These are phyloP conservation scores for Heliangelus exortis DNA, from an alignment of 2,797 vertebrate genomes.

Conservation along the genomic window DNA sequence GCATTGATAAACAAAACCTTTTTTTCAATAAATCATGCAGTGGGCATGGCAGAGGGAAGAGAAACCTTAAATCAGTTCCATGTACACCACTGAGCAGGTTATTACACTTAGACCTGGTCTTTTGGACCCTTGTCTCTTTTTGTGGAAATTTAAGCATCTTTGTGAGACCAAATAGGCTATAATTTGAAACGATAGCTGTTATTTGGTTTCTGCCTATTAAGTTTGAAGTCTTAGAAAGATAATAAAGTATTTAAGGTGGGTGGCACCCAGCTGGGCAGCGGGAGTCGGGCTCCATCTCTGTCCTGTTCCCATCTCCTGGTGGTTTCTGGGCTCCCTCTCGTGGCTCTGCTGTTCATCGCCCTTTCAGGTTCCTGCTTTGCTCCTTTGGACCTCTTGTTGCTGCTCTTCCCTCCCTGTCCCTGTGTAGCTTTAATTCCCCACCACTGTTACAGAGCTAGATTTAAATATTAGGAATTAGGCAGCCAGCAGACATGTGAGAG, in stretches of 20 bases:
- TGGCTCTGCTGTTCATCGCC: not conserved
- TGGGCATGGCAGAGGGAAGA: accelerated
- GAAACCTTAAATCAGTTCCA: accelerated
- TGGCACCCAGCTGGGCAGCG: no score
- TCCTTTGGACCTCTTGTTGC: not conserved
- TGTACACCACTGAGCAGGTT: accelerated
- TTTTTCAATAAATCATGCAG: not conserved
- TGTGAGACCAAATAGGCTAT: accelerated
- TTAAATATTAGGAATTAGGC: accelerated
- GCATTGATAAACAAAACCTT: accelerated
- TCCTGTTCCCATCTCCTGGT: not conserved
- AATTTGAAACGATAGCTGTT: accelerated
- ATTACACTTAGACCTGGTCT: not conserved
- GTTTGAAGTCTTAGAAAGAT: not conserved
- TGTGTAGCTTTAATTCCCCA: accelerated
- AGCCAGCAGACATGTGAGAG: not conserved
- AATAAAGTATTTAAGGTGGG: accelerated
- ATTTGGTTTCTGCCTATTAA: not conserved
- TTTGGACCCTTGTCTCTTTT: not conserved
- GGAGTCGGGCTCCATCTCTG: no score
- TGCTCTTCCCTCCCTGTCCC: accelerated
- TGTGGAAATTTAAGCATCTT: accelerated
- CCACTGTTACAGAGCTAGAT: accelerated
- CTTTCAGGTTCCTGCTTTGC: accelerated
- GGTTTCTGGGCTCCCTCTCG: conserved; percentile 47